These are phyloP conservation scores for Volucella inanis DNA, from an alignment of 2,888 invertebrate species.

Conservation along the genomic window DNA sequence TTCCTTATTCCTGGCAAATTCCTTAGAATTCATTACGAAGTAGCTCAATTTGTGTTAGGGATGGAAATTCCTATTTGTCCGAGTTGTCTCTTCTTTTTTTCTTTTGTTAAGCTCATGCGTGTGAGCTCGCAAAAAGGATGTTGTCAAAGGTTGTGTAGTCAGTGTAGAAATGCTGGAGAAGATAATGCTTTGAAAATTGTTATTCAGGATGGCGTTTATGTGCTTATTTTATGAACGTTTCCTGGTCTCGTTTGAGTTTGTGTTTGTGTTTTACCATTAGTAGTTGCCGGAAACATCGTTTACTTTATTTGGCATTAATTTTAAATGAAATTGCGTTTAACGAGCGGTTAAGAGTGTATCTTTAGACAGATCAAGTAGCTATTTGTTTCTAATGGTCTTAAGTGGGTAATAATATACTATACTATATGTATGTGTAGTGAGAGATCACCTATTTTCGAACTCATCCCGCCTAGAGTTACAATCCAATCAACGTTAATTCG, in stretches of 20 bases:
- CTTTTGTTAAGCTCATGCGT: neutral
- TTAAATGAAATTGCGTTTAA: slow-evolving; percentile 32
- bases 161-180: slow-evolving; percentile 22
- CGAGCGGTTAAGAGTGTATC: slow-evolving; percentile 16
- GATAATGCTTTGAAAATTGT: slow-evolving; percentile 28
- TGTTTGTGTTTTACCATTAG: slow-evolving; percentile 6
- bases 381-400: slow-evolving; percentile 6
- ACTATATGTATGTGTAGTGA: no score
- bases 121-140: no score
- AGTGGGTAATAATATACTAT: neutral
- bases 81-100: slow-evolving; percentile 4
- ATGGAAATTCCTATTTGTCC: slow-evolving; percentile 15
- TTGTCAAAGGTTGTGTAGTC: slow-evolving; percentile 5
- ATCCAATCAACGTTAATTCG: no score
- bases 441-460: no score
- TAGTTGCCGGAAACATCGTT: slow-evolving; percentile 19
- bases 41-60: neutral
- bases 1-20: slow-evolving; percentile 1
- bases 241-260: neutral
- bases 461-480: no score
- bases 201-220: slow-evolving; percentile 35
- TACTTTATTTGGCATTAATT: slow-evolving; percentile 21
- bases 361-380: slow-evolving; percentile 4
- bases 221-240: slow-evolving; percentile 32
- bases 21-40: neutral